Conservation (phyloP, 1,140 invertebrate species). For the Drosophila neocordata region DNA sequence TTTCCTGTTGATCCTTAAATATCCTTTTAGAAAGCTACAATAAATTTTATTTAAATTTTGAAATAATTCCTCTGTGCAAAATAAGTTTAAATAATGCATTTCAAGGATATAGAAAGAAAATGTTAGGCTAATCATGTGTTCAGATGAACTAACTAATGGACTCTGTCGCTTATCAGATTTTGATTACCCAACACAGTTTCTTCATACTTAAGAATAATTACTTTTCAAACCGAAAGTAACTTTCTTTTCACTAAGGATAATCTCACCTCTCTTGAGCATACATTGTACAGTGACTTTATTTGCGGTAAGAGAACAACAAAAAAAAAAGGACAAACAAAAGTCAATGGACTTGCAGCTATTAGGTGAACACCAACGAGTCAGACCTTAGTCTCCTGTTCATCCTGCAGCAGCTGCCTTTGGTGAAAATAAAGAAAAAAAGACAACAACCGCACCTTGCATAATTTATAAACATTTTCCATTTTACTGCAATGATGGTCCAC, state of each 20-base stretch:
- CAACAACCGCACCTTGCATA: slow-evolving; percentile 1
- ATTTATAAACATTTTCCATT: slow-evolving; percentile 21
- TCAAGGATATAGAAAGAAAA: no score
- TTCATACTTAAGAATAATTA: not conserved
- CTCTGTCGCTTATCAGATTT: no score
- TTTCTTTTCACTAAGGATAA: not conserved
- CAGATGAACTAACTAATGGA: no score
- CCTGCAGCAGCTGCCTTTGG: not conserved
- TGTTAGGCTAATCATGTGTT: no score
- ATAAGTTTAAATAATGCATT: no score
- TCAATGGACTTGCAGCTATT: slow-evolving; percentile 29
- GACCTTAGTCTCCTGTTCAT: no score
- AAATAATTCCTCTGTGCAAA: no score
- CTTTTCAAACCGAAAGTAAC: no score
- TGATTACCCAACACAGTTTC: not conserved
- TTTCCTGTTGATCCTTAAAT: no score
- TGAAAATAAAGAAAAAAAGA: not conserved
- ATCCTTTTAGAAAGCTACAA: no score
- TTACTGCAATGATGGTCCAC: slow-evolving; percentile 9
- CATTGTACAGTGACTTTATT: slow-evolving; percentile 26
- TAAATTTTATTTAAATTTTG: no score
- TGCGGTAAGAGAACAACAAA: slow-evolving; percentile 50
- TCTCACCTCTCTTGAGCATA: not conserved
- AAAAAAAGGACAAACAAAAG: slow-evolving; percentile 53
- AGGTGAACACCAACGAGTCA: not conserved